These are phyloP conservation scores for Microtus oregoni DNA, from an alignment of 2,113 vertebrate species.

Conservation along the genomic window DNA sequence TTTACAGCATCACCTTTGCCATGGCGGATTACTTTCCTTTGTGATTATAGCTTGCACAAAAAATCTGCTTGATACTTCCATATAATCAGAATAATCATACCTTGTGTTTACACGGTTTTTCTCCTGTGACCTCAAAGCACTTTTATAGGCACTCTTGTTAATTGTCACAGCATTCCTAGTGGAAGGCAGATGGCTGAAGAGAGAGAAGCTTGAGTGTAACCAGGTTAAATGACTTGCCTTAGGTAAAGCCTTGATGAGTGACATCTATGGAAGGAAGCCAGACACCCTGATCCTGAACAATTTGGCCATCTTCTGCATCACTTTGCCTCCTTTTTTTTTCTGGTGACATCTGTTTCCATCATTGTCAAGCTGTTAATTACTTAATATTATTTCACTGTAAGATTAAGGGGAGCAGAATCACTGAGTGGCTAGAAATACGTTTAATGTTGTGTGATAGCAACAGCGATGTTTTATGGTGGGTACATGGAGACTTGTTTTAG, in stretches of 20 bases:
- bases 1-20: slow-evolving; percentile 68
- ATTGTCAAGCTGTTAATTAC: slow-evolving; percentile 75
- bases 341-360: slow-evolving; percentile 72
- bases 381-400: slow-evolving; percentile 73
- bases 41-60: slow-evolving; percentile 70
- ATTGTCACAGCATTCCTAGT: slow-evolving; percentile 50
- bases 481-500: background rate
- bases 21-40: slow-evolving; percentile 47
- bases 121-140: slow-evolving; percentile 63
- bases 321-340: slow-evolving; percentile 59
- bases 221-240: slow-evolving; percentile 65
- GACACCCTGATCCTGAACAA: background rate
- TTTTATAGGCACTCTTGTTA: slow-evolving; percentile 54
- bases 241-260: slow-evolving; percentile 39
- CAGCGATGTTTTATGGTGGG: background rate
- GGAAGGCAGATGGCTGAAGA: slow-evolving; percentile 66
- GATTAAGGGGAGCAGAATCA: slow-evolving; percentile 70
- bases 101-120: slow-evolving; percentile 62
- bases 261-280: slow-evolving; percentile 45
- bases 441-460: slow-evolving; percentile 38
- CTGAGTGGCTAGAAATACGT: slow-evolving; percentile 56
- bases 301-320: slow-evolving; percentile 58
- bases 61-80: slow-evolving; percentile 61
- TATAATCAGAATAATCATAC: slow-evolving; percentile 64
- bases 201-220: slow-evolving; percentile 20